phyloP scores from a whole-genome alignment of 1,140 invertebrate species.

The Scaptomyza hsui region DNA sequence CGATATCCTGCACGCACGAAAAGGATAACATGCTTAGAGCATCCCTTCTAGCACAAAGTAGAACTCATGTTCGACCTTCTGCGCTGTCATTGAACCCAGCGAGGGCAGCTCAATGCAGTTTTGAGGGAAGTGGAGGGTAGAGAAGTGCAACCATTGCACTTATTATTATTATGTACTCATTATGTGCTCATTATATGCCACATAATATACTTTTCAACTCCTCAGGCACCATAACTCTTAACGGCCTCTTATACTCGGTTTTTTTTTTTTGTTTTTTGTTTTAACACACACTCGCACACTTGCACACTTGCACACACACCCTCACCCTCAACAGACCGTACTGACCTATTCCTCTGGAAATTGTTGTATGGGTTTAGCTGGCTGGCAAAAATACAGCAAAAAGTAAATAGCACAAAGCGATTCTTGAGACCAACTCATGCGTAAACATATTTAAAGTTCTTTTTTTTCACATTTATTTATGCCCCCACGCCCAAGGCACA shows the following conservation, averaged over 20 bases:
- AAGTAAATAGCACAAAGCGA: slow-evolving; percentile 48
- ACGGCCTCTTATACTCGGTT: slow-evolving; percentile 2
- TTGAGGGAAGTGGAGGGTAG: slow-evolving; percentile 1
- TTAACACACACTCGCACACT: slow-evolving; percentile 27
- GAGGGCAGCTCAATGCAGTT: slow-evolving; percentile 53
- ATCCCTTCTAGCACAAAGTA: slow-evolving; percentile 12
- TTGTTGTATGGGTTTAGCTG: slow-evolving; percentile 50
- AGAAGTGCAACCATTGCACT: slow-evolving; percentile 35
- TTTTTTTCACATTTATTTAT: slow-evolving; percentile 14
- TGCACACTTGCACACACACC: slow-evolving; percentile 42
- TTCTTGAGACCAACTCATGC: slow-evolving; percentile 55
- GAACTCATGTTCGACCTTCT: slow-evolving; percentile 65
- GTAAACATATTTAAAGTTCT: slow-evolving; percentile 54
- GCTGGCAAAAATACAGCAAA: slow-evolving; percentile 48
- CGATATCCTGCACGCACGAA: slow-evolving; percentile 52
- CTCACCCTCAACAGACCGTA: slow-evolving; percentile 56
- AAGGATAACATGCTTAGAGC: slow-evolving; percentile 39
- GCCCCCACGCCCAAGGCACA: slow-evolving; percentile 7
- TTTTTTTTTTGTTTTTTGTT: slow-evolving; percentile 17
- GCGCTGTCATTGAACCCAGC: slow-evolving; percentile 77
- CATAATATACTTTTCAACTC: slow-evolving; percentile 42
- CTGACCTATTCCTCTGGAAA: slow-evolving; percentile 83
- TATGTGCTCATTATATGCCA: slow-evolving; percentile 56
- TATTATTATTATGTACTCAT: slow-evolving; percentile 46
- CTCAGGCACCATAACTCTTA: slow-evolving; percentile 30